Evolutionary conservation across 2,113 vertebrate genomes (phyloP).

Genomic region (Sapajus apella): DNA sequence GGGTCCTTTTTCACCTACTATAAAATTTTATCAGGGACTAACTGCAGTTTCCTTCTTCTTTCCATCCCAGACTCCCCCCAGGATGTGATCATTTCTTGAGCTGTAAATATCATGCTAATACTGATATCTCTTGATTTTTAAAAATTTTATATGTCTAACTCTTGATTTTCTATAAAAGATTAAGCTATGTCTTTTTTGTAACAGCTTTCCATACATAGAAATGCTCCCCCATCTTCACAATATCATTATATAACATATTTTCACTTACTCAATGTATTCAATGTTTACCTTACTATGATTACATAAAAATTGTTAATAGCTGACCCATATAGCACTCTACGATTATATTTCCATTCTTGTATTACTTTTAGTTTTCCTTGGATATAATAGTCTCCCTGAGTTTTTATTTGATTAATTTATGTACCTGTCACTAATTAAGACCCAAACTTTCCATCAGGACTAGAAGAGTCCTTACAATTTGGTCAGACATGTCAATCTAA

Average conservation of each 20-base stretch:
- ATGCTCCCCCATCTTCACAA: neutral
- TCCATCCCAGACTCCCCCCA: neutral
- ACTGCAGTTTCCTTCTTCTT: neutral
- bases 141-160: neutral
- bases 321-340: neutral
- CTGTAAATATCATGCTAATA: neutral
- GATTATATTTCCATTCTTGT: neutral
- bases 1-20: neutral
- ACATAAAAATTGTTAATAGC: neutral
- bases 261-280: neutral
- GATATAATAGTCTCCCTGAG: neutral
- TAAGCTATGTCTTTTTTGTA: neutral
- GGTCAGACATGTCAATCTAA: neutral
- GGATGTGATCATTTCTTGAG: neutral
- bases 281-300: neutral
- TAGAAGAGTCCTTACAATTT: neutral
- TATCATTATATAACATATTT: neutral
- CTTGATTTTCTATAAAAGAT: neutral
- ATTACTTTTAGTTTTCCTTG: neutral
- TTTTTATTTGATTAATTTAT: neutral
- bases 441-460: neutral
- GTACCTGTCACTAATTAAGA: neutral
- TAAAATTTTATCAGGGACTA: neutral
- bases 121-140: neutral
- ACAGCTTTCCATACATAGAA: neutral